These are phyloP conservation scores for Dreissena rostriformis DNA, from an alignment of 1,140 invertebrate species.

Conservation along the genomic window DNA sequence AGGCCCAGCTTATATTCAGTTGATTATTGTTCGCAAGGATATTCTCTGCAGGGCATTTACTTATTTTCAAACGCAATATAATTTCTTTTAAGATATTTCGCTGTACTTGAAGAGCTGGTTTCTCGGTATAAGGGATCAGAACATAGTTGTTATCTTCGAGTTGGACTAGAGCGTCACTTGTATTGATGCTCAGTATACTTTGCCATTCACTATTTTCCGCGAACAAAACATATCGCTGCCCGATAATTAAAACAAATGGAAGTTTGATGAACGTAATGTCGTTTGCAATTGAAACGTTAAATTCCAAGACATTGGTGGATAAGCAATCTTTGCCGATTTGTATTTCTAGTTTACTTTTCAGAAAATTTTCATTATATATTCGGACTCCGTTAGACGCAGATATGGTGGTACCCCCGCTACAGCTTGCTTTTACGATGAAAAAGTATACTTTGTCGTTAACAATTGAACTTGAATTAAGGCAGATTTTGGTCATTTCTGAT, in stretches of 20 bases:
- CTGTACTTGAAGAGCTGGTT: too few species aligned
- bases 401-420: conserved; percentile 1
- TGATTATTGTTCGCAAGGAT: too few species aligned
- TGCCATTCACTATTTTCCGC: too few species aligned
- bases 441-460: neutral
- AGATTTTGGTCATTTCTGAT: neutral
- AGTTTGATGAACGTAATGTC: neutral
- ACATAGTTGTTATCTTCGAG: too few species aligned
- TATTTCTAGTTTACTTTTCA: neutral
- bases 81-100: too few species aligned
- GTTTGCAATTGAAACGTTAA: neutral
- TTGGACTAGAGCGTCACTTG: too few species aligned
- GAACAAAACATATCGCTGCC: neutral
- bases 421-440: conserved; percentile 16
- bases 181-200: too few species aligned
- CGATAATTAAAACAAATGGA: neutral
- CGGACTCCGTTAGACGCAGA: conserved; percentile 10
- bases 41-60: too few species aligned
- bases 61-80: too few species aligned
- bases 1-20: too few species aligned
- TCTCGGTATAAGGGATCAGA: too few species aligned
- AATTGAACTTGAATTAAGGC: conserved; percentile 10
- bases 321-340: neutral
- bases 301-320: neutral
- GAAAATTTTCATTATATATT: conserved; percentile 2